Evolutionary conservation across 2,797 vertebrate genomes (phyloP), one percentile per base, ranked within the genome.

Genomic region (Tapirus indicus): DNA sequence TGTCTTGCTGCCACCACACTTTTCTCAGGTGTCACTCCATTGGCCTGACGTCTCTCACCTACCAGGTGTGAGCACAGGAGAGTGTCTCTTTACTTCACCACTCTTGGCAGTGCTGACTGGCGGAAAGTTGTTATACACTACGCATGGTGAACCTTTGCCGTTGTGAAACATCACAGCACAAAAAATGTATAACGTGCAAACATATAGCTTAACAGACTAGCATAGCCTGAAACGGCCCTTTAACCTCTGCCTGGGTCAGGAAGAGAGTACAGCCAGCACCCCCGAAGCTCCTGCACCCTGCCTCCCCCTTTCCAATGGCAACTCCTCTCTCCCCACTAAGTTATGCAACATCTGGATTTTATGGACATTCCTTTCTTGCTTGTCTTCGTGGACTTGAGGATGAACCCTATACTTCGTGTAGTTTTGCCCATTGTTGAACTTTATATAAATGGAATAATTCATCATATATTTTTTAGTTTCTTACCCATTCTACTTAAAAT

Each of bases 121-220:
- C 32, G 2, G 14, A 11, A 4, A 6, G 21, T 2, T 35, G 49
- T 14, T 0, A 0, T 7, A 11, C 20, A 5, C 13, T 0, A 0
- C 18, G 11, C 32, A 0, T 0, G 5, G 21, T 41, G 10, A 2
- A 5, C 21, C 11, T 8, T 16, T 21, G 68, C 62, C 18, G 0
- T 3, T 13, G 12, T 14, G 18, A 58, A 21, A 25, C 17, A n/a
- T 32, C 5, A 0, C 3, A 0, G 0, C 0, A 4, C 1, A 4
- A 14, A 52, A 56, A 2, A 41, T 49, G 0, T 0, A 3, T 6
- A 4, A 21, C 16, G 0, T 10, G 41, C 25, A 17, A 27, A 10
- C n/a, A 1, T 2, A 8, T 0, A 16, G 41, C 29, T 8, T 49
- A 8, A 0, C 35, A 32, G 35, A 4, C 44, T 13, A 5, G 7